These are phyloP conservation scores for Monarcha castaneiventris DNA, from an alignment of 2,113 vertebrate genomes.

Conservation along the genomic window DNA sequence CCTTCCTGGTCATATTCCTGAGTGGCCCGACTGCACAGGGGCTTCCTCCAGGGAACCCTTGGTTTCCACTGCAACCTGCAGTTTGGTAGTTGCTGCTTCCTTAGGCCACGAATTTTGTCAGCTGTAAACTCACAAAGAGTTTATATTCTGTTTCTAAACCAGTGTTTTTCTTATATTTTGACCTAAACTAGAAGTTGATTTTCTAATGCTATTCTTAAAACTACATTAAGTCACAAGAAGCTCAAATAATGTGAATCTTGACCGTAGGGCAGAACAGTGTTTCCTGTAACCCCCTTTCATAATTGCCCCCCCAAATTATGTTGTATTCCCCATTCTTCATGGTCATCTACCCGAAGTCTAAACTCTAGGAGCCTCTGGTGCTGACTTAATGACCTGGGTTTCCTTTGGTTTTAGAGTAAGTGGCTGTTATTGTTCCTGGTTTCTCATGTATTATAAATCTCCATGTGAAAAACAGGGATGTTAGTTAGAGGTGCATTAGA, in stretches of 20 bases:
- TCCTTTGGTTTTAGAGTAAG: neutral
- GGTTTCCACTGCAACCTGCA: neutral
- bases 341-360: neutral
- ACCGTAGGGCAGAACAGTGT: neutral
- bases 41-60: neutral
- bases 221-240: neutral
- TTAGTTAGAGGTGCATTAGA: neutral
- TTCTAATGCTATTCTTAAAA: neutral
- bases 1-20: neutral
- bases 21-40: neutral
- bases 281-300: neutral
- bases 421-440: neutral
- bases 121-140: neutral
- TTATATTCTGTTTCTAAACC: neutral
- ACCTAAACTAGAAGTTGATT: neutral
- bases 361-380: neutral
- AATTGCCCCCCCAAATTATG: neutral
- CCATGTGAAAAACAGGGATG: neutral
- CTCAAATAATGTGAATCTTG: neutral
- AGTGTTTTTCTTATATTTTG: neutral
- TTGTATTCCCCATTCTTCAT: neutral
- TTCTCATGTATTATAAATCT: neutral
- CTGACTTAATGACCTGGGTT: neutral
- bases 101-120: neutral
- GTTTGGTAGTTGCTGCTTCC: neutral